A percentile compares a stretch with the other conserved stretches of the same genome.
Conservation (phyloP, 1,140 invertebrate genomes). For the Monomorium pharaonis region DNA sequence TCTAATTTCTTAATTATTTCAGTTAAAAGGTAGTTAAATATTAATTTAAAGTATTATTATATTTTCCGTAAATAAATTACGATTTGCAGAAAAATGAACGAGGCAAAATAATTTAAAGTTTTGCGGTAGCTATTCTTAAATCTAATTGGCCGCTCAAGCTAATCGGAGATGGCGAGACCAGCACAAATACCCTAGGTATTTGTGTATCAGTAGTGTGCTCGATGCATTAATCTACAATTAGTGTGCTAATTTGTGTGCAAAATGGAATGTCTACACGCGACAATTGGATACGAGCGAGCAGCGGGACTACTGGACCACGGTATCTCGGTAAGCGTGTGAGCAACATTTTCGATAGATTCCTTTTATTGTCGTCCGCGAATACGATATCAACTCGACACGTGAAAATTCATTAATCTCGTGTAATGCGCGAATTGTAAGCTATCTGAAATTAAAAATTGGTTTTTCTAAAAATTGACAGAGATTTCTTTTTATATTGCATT, state of each 20-base stretch:
- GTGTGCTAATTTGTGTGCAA: conserved; percentile 17
- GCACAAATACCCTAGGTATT: too few species aligned
- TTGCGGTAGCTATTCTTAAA: too few species aligned
- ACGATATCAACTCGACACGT: neutral
- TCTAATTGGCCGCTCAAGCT: too few species aligned
- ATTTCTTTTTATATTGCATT: neutral
- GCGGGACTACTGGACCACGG: neutral
- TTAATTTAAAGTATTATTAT: too few species aligned
- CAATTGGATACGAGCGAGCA: conserved; percentile 7
- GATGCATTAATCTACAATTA: neutral
- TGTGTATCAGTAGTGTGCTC: neutral
- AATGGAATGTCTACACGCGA: neutral
- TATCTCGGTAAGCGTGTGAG: neutral
- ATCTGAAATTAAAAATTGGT: neutral
- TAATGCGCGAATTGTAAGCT: neutral
- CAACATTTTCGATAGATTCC: neutral
- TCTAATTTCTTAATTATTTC: too few species aligned
- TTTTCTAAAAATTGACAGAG: neutral
- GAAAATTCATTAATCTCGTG: neutral
- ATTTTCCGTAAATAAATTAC: too few species aligned
- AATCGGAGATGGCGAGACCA: too few species aligned
- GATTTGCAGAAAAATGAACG: too few species aligned
- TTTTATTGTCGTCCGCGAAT: neutral
- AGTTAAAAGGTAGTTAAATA: too few species aligned
- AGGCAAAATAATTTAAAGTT: too few species aligned